Evolutionary conservation across 53 echinoderm and acorn worm genomes (phyloP).

Genomic region (Henricia sp.): DNA sequence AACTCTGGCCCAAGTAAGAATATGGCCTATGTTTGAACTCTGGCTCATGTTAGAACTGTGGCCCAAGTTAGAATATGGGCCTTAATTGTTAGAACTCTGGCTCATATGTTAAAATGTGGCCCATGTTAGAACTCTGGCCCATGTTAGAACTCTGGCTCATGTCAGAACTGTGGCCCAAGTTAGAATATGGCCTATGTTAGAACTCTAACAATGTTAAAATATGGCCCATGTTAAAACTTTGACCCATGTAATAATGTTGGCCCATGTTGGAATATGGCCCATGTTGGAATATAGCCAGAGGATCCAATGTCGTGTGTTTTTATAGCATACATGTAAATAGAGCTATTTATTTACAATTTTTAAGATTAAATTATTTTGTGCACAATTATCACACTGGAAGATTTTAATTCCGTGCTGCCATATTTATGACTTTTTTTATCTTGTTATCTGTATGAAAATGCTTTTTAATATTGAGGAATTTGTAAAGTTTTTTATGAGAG

Average conservation of each 20-base stretch:
- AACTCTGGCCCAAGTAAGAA: neutral
- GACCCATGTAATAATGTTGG: neutral
- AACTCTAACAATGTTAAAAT: neutral
- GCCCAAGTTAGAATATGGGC: no score
- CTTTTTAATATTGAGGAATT: no score
- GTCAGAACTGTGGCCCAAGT: no score
- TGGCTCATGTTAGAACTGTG: neutral
- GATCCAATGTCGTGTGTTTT: neutral
- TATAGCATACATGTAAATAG: neutral
- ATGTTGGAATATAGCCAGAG: neutral
- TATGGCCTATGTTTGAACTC: neutral
- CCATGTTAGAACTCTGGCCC: constrained; percentile 68
- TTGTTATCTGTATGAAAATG: no score
- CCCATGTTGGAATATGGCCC: neutral
- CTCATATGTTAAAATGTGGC: neutral
- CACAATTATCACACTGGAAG: neutral
- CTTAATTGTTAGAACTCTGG: neutral
- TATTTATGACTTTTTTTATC: constrained; percentile 6
- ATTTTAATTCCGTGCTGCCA: constrained; percentile 10
- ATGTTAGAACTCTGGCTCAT: neutral
- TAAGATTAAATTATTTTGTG: constrained; percentile 27
- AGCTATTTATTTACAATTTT: constrained; percentile 46
- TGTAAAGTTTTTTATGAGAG: no score
- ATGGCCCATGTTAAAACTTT: constrained; percentile 75
- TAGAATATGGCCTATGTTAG: no score